Percentiles rank a stretch among this genome's conserved stretches.
Evolutionary conservation across 2,888 invertebrate species (phyloP).

Genomic region (Brachypalpus laphriformis): DNA sequence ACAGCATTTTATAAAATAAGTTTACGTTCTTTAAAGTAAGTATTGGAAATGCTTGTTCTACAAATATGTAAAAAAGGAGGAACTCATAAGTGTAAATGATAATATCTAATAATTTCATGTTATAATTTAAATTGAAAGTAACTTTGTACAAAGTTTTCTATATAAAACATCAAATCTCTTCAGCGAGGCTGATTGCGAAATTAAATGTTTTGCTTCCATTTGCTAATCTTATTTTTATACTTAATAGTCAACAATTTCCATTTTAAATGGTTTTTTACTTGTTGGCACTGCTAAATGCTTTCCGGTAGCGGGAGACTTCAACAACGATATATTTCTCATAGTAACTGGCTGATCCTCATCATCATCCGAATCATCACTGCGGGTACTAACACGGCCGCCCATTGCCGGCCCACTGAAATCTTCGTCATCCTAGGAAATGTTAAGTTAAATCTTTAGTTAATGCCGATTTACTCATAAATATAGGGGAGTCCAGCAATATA

Average conservation of each 20-base stretch:
- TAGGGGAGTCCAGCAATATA: too few species aligned
- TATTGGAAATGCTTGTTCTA: too few species aligned
- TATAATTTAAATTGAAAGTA: slow-evolving; percentile 44
- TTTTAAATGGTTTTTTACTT: slow-evolving; percentile 84
- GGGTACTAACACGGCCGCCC: slow-evolving; percentile 81
- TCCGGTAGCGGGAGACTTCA: slow-evolving; percentile 77
- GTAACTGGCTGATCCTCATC: slow-evolving; percentile 83
- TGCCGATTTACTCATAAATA: background rate
- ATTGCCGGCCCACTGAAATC: slow-evolving; percentile 82
- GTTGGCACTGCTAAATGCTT: slow-evolving; percentile 82
- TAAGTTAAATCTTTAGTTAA: background rate
- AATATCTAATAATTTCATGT: background rate
- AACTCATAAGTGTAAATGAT: slow-evolving; percentile 19
- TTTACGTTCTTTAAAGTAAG: background rate
- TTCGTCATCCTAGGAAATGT: slow-evolving; percentile 82
- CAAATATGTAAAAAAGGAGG: slow-evolving; percentile 47
- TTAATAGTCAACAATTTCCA: slow-evolving; percentile 85
- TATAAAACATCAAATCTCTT: background rate
- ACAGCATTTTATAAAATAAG: slow-evolving; percentile 4
- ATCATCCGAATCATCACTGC: slow-evolving; percentile 82
- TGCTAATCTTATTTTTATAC: slow-evolving; percentile 31
- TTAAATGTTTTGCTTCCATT: background rate
- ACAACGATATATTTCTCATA: slow-evolving; percentile 79
- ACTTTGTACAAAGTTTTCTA: slow-evolving; percentile 20
- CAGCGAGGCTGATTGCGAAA: slow-evolving; percentile 34